A percentile compares a stretch with the other conserved stretches of the same genome.
Evolutionary conservation across 1,140 invertebrate species (phyloP).

Genomic region (Anoplophora glabripennis): DNA sequence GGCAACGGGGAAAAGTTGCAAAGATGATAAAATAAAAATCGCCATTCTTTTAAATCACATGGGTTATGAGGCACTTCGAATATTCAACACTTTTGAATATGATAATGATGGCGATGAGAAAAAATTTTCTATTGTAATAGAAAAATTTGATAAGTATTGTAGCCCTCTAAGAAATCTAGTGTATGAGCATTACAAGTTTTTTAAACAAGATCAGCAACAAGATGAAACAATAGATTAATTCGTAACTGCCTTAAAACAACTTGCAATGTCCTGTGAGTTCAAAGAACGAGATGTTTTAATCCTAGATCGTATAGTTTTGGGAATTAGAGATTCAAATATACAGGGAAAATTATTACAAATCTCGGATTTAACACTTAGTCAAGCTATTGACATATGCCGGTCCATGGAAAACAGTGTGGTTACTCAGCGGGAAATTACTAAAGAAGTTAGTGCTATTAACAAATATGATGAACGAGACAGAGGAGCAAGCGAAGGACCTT

Average conservation of each 20-base stretch:
- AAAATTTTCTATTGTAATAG: slow-evolving; percentile 18
- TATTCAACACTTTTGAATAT: slow-evolving; percentile 26
- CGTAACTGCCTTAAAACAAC: slow-evolving; percentile 23
- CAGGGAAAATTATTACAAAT: slow-evolving; percentile 14
- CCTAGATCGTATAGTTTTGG: slow-evolving; percentile 15
- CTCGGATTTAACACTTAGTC: not conserved
- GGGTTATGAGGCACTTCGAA: slow-evolving; percentile 20
- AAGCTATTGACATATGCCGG: slow-evolving; percentile 15
- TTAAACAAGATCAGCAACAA: slow-evolving; percentile 20
- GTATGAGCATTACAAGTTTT: slow-evolving; percentile 31
- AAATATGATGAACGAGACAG: not conserved
- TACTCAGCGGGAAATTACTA: slow-evolving; percentile 1
- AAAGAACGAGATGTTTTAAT: slow-evolving; percentile 18
- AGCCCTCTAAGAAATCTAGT: slow-evolving; percentile 22
- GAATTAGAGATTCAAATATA: slow-evolving; percentile 5
- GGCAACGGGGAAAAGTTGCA: not conserved
- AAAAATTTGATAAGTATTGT: slow-evolving; percentile 28
- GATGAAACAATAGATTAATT: slow-evolving; percentile 31
- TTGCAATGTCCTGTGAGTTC: slow-evolving; percentile 20
- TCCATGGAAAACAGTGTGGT: slow-evolving; percentile 11
- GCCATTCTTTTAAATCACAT: slow-evolving; percentile 24
- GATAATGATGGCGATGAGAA: slow-evolving; percentile 17
- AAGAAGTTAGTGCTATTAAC: not conserved
- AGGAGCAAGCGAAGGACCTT: not conserved
- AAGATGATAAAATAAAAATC: slow-evolving; percentile 13